Base-by-base conservation (phyloP, 2,113 vertebrate species). In the Phrynosoma platyrhinos region DNA sequence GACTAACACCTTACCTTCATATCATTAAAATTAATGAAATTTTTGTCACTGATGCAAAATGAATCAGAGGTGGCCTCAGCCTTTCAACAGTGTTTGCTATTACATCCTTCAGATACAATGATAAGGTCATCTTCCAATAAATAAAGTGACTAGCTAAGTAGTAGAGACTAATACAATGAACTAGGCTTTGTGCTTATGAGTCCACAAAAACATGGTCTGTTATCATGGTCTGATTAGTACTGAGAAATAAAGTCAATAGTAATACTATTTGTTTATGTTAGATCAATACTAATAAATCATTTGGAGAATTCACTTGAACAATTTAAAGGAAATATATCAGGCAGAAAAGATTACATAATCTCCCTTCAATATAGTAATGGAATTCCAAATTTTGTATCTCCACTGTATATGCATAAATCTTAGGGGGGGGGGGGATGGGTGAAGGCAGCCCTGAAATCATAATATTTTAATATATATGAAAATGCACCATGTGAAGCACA, bases 81-180 rank as follows among this genome's bases (percentile, higher is more conserved):
- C 14, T 82, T 8, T 82, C 76, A 76, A 5, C 78, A 88, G 30
- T 47, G 16, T 79, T 75, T 85, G 58, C 30, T 84, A 53, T 89
- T 53, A 89, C 36, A 69, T 76, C 69, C 72, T 21, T 72, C 36
- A 62, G 25, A 64, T 30, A 81, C 14, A 79, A 23, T 40, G 14
- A 80, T 52, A 72, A 85, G 14, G 23, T 25, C 58, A 83, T 8
- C 58, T 83, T 87, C 16, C 53, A 84, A 79, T 80, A 89, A 81
- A 80, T 18, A 47, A 55, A 74, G 4, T 10, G 6, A 74, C 27
- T 12, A 66, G 36, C 25, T 85, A 66, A 85, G 9, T 27, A n/a
- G n/a, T 62, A 62, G 69, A 47, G 27, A n/a, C 30, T 75, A 81
- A 85, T 40, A 27, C 10, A 66, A 52, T 40, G 53, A 74, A 75